Evolutionary conservation across 2,797 vertebrate species (phyloP).

Genomic region (Todus mexicanus): DNA sequence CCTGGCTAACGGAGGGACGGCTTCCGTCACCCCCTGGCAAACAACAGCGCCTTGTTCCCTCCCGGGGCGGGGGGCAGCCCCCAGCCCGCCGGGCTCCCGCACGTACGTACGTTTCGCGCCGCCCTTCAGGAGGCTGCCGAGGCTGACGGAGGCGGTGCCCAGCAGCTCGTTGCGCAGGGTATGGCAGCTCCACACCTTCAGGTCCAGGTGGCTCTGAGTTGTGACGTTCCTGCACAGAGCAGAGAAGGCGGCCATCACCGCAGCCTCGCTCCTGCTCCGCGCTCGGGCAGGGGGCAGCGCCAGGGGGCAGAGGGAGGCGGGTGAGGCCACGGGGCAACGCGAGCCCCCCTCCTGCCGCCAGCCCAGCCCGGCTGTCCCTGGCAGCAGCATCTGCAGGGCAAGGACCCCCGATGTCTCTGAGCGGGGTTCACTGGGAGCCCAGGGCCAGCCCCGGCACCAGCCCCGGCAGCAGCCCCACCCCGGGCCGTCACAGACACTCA

Average conservation of each 20-base stretch:
- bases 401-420: background rate
- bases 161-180: constrained; percentile 91
- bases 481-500: constrained; percentile 57
- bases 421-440: accelerated
- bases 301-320: background rate
- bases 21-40: background rate
- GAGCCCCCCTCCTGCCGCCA: accelerated
- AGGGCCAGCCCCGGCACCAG: background rate
- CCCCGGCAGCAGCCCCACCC: no score
- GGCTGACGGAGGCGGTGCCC: constrained; percentile 87
- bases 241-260: background rate
- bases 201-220: constrained; percentile 89
- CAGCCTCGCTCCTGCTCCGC: accelerated
- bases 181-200: constrained; percentile 96
- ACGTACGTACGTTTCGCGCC: constrained; percentile 83
- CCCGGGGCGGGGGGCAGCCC: background rate
- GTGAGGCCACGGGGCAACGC: background rate
- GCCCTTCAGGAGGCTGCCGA: constrained; percentile 85
- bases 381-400: accelerated
- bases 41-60: constrained; percentile 27
- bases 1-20: background rate
- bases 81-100: no score
- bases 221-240: constrained; percentile 85
- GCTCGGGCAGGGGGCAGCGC: accelerated
- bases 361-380: background rate